Conservation (phyloP, 2,113 vertebrate species). For the Ptilonorhynchus violaceus region DNA sequence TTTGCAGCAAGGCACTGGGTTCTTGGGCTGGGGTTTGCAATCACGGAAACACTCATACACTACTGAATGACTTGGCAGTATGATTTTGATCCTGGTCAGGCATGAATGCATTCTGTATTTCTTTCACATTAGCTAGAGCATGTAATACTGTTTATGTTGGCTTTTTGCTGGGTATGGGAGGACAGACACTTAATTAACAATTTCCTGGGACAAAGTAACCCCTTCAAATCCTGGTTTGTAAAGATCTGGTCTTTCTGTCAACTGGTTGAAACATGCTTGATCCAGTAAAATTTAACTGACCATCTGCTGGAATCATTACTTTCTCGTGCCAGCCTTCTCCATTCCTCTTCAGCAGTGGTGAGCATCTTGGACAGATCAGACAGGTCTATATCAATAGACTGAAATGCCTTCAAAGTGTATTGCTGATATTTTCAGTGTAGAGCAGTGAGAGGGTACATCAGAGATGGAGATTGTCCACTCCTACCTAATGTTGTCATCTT, state of each 20-base stretch:
- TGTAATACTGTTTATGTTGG: constrained; percentile 36
- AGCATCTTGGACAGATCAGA: not conserved
- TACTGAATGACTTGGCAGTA: not conserved
- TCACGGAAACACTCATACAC: not conserved
- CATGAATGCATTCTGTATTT: not conserved
- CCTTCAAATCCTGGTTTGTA: not conserved
- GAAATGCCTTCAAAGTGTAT: not conserved
- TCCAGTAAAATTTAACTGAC: not conserved
- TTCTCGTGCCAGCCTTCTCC: not conserved
- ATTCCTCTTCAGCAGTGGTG: not conserved
- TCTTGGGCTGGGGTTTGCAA: not conserved
- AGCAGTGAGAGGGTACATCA: not conserved
- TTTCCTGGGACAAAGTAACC: constrained; percentile 25
- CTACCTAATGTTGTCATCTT: not conserved
- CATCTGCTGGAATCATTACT: not conserved
- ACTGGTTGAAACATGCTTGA: not conserved
- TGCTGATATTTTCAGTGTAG: not conserved
- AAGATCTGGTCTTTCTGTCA: not conserved
- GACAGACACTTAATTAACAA: constrained; percentile 2
- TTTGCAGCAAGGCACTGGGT: not conserved
- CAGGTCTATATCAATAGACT: not conserved
- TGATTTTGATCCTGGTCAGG: not conserved
- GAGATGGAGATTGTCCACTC: not conserved
- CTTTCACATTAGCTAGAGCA: not conserved
- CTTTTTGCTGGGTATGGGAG: constrained; percentile 30